Base-by-base conservation (phyloP, 2,888 invertebrate genomes). In the Drosophila ochracea region DNA sequence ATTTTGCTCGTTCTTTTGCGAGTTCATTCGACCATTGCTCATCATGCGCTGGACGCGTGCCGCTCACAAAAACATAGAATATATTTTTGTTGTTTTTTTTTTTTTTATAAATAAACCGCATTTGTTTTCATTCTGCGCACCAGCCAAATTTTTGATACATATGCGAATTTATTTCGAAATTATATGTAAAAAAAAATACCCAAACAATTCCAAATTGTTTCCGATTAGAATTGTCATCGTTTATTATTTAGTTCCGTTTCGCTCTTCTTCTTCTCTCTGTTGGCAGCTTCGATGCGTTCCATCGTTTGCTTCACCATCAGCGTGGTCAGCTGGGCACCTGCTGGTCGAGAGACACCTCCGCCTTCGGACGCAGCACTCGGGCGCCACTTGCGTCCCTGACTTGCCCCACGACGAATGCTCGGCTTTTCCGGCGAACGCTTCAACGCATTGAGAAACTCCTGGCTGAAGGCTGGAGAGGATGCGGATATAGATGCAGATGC, bases 31-130 rank as follows among this genome's bases (percentile, higher is more conserved):
- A 28, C 31, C 66, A 59, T 55, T 69, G 72, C 57, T 39, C 55
- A 65, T 60, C 85, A 85, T 82, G 85, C 78, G 53, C 63, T 54
- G 33, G 67, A 80, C 69, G 86, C 89, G 86, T 85, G 85, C 64
- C 82, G 21, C 13, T 63, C 68, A 85, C 68, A 60, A 55, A 69
- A 66, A 77, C 62, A 21, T 59, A 75, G 58, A 47, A 64, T 43
- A 5, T 57, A 21, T 64, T 37, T n/a, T n/a, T 39, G 65, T 75
- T 82, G 82, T 10, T 33, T 65, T 66, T 72, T 78, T 82, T 47
- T 16, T 11, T 21, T 43, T 47, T 47, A 87, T 82, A 82, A 82
- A 87, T 80, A 87, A 74, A 75, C 59, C 53, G 49, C 62, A 69
- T 59, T 67, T 67, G 73, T 63, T 79, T 79, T 62, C 47, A 39